A percentile compares a stretch with the other conserved stretches of the same genome.
These are phyloP conservation scores for Cotesia congregata DNA, from an alignment of 2,888 invertebrate species.

Conservation along the genomic window DNA sequence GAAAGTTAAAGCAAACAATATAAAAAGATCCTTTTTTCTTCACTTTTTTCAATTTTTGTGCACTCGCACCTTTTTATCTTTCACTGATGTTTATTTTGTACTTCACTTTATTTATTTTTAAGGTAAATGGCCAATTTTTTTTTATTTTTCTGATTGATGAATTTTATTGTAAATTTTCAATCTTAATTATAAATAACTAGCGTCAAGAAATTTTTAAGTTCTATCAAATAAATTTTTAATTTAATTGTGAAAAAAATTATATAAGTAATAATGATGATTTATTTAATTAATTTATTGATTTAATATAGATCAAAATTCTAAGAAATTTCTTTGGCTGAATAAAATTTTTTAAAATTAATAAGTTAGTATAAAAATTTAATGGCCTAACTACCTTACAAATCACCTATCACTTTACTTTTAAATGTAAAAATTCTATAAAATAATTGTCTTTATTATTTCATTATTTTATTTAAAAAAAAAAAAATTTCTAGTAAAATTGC, in stretches of 20 bases:
- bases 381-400: too few relatives aligned
- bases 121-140: constrained; percentile 20
- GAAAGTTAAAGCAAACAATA: constrained; percentile 41
- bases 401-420: background rate
- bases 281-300: too few relatives aligned
- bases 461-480: constrained; percentile 24
- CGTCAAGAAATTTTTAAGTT: background rate
- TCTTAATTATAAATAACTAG: background rate
- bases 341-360: too few relatives aligned
- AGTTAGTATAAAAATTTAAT: too few relatives aligned
- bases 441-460: constrained; percentile 12
- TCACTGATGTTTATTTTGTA: constrained; percentile 30
- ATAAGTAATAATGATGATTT: too few relatives aligned
- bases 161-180: background rate
- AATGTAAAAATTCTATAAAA: background rate
- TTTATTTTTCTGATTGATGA: constrained; percentile 22
- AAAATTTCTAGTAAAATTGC: background rate
- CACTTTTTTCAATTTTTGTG: constrained; percentile 39
- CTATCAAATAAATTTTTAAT: too few relatives aligned
- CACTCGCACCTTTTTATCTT: constrained; percentile 43
- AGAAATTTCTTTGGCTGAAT: too few relatives aligned
- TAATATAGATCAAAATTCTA: too few relatives aligned
- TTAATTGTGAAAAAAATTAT: too few relatives aligned
- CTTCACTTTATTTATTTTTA: background rate
- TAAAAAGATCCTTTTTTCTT: constrained; percentile 37